phyloP scores from a whole-genome alignment of 2,888 invertebrate species.

The Boloria euphrosyne region DNA sequence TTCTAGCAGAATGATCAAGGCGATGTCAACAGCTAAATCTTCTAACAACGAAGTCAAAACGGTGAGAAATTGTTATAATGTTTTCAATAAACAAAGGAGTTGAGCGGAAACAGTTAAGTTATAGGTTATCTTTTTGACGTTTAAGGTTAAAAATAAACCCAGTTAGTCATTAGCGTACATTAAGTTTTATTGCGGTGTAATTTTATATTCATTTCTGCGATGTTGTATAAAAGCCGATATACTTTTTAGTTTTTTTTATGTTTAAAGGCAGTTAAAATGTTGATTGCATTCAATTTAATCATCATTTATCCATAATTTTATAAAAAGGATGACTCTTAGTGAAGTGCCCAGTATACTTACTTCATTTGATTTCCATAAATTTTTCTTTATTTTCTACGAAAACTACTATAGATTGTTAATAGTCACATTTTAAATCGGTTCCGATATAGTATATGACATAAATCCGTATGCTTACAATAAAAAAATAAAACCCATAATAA shows the following conservation, averaged over 20 bases:
- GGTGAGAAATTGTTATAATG: slow-evolving; percentile 52
- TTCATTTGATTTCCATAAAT: too few relatives aligned
- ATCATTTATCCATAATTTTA: too few relatives aligned
- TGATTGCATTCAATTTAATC: too few relatives aligned
- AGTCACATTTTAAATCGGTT: too few relatives aligned
- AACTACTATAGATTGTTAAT: too few relatives aligned
- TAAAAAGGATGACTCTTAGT: too few relatives aligned
- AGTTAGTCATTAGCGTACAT: slow-evolving; percentile 32
- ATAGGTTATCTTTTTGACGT: slow-evolving; percentile 45
- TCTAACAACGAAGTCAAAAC: slow-evolving; percentile 71
- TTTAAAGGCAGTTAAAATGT: too few relatives aligned
- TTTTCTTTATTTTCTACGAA: too few relatives aligned
- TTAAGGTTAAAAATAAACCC: slow-evolving; percentile 38
- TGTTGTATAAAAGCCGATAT: slow-evolving; percentile 7
- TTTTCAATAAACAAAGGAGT: slow-evolving; percentile 39
- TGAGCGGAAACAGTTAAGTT: slow-evolving; percentile 38
- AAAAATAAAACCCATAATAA: too few relatives aligned
- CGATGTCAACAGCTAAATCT: slow-evolving; percentile 76
- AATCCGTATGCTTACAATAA: too few relatives aligned
- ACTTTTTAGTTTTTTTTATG: background rate
- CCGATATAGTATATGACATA: too few relatives aligned
- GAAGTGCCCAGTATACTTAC: too few relatives aligned
- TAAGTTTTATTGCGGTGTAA: slow-evolving; percentile 17
- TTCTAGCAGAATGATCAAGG: slow-evolving; percentile 80
- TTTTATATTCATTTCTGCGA: slow-evolving; percentile 23